A percentile compares a stretch with the other conserved stretches of the same genome.
Evolutionary conservation across 2,113 vertebrate species (phyloP).

Genomic region (Ammodytes dubius): DNA sequence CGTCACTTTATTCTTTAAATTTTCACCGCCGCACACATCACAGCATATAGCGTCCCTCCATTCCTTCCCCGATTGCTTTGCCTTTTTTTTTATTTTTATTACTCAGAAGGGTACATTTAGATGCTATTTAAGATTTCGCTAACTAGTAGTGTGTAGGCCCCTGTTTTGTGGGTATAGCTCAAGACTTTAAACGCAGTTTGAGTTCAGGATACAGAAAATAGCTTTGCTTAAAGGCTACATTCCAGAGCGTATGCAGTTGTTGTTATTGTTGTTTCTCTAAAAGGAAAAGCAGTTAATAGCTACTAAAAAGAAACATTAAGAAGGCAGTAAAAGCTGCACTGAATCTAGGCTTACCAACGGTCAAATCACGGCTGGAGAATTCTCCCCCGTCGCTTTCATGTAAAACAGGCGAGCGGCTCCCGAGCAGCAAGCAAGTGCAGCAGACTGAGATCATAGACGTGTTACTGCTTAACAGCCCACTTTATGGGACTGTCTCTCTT

Average conservation of each 20-base stretch:
- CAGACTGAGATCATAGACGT: conserved; percentile 64
- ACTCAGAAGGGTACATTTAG: conserved; percentile 46
- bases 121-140: conserved; percentile 54
- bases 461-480: conserved; percentile 66
- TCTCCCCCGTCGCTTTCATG: conserved; percentile 29
- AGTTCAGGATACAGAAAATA: conserved; percentile 5
- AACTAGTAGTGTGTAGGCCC: conserved; percentile 40
- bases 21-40: conserved; percentile 31
- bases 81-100: conserved; percentile 30
- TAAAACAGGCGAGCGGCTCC: conserved; percentile 43
- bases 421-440: conserved; percentile 44
- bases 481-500: conserved; percentile 65
- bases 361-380: conserved; percentile 58
- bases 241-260: conserved; percentile 29
- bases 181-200: conserved; percentile 18
- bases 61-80: conserved; percentile 21
- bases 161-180: conserved; percentile 53
- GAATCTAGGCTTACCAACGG: conserved; percentile 26
- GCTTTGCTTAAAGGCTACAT: conserved; percentile 19
- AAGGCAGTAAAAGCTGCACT: conserved; percentile 33
- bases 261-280: conserved; percentile 29
- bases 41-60: background rate
- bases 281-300: conserved; percentile 39
- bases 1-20: conserved; percentile 29
- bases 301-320: conserved; percentile 45